Base-by-base conservation (phyloP, 2,797 vertebrate species). In the Okamejei kenojei region DNA sequence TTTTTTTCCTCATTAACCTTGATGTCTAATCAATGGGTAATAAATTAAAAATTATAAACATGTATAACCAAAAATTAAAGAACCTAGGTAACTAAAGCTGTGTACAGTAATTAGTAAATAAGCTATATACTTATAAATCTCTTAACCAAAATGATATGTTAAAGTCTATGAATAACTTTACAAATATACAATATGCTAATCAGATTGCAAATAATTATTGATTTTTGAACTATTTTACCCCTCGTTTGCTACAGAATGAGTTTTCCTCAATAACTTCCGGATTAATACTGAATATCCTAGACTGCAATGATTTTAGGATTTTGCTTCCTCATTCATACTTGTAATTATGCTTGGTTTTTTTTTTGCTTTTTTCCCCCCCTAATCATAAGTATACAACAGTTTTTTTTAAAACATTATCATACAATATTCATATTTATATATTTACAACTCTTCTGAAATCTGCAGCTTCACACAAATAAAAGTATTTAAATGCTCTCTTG, bases 91-190 rank as follows among this genome's bases (percentile, higher is more conserved):
- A 92, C 90, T 92, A 92, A 76, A 92, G 71, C 45, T 92, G 90
- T 92, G 90, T 92, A 92, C 90, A 92, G 90, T 92, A 76, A 92
- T 76, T 76, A 76, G 90, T 92, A 92, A 92, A 76, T 92, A 92
- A 92, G 90, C 90, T 92, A 76, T 92, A 92, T 92, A 74, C 90
- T 92, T 54, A 76, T 92, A 92, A 92, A 92, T 92, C 90, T 92
- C 71, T 92, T 92, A 94, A 97, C 96, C 95, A 93, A 96, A 96
- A 96, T 95, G 94, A 96, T 96, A 96, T 97, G 97, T 96, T 97
- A 97, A 93, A 95, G 96, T 97, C 96, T 98, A 98, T 99, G 99
- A 99, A 99, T 98, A 99, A 96, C 97, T 99, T 98, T 98, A 99
- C 98, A 98, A 98, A 99, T 98, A 98, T 98, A 98, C 98, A 98